Conservation (phyloP, 2,113 vertebrate species). For the Corydoras sp. region DNA sequence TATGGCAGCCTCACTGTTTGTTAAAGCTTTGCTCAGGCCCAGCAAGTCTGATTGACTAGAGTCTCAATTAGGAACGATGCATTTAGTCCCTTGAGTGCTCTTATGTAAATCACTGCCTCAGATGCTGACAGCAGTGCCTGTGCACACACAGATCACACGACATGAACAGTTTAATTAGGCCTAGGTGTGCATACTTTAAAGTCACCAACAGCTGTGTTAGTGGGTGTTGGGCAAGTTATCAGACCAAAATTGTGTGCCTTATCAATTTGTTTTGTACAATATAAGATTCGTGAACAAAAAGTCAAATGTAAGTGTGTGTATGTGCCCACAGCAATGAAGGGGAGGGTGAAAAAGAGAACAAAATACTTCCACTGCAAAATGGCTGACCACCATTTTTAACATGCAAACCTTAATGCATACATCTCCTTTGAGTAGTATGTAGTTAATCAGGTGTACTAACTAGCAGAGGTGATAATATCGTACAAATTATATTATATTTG, state of each 20-base stretch:
- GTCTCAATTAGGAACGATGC: constrained; percentile 45
- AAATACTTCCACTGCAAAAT: background rate
- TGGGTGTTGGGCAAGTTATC: constrained; percentile 10
- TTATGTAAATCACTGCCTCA: constrained; percentile 47
- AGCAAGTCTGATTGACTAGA: constrained; percentile 45
- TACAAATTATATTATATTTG: too few species aligned
- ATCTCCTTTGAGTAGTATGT: too few species aligned
- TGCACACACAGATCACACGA: constrained; percentile 37
- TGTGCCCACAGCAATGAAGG: background rate
- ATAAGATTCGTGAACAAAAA: too few species aligned
- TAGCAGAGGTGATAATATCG: too few species aligned
- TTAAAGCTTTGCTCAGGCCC: constrained; percentile 29
- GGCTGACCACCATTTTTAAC: constrained; percentile 8
- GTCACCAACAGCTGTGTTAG: constrained; percentile 28
- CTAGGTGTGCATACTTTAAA: constrained; percentile 23
- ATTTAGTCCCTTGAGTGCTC: constrained; percentile 40
- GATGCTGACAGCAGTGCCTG: constrained; percentile 38
- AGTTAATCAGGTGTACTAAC: too few species aligned
- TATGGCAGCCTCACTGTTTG: background rate
- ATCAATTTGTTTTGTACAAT: background rate
- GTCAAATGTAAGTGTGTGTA: background rate
- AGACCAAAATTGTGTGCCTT: constrained; percentile 10
- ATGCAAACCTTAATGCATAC: background rate
- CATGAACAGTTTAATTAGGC: constrained; percentile 43
- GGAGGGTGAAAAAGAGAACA: background rate